Evolutionary conservation across 2,797 vertebrate genomes (phyloP).

Genomic region (Sphenopsis melanotis): DNA sequence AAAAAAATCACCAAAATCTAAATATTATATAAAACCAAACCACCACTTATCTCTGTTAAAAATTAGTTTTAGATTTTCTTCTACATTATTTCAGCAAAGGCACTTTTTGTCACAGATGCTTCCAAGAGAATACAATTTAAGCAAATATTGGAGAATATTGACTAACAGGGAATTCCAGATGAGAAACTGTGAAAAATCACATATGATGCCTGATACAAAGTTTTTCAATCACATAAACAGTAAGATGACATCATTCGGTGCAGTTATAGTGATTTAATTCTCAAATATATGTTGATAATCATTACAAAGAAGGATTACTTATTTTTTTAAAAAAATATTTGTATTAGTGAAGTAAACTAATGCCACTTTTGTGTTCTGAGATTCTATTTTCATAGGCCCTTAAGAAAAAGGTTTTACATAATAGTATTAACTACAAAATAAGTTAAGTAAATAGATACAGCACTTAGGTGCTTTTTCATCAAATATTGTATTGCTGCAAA

Average conservation of each 20-base stretch:
- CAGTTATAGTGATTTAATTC: background rate
- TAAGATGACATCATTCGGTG: background rate
- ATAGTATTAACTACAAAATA: background rate
- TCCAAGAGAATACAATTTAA: background rate
- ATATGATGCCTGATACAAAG: background rate
- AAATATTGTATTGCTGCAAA: background rate
- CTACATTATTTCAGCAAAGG: background rate
- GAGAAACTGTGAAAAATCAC: background rate
- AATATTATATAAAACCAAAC: background rate
- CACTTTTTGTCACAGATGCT: background rate
- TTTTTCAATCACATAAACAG: background rate
- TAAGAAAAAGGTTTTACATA: background rate
- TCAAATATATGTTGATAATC: background rate
- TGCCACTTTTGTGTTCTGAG: background rate
- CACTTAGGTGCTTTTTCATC: accelerated
- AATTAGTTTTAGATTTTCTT: background rate
- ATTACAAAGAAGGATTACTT: background rate
- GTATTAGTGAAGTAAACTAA: background rate
- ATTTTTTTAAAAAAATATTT: background rate
- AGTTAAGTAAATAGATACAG: background rate
- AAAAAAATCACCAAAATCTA: background rate
- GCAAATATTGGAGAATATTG: background rate
- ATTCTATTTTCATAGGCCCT: background rate
- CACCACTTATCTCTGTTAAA: background rate
- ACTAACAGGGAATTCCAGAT: background rate